phyloP scores from a whole-genome alignment of 2,888 invertebrate species.

The Apamea crenata region DNA sequence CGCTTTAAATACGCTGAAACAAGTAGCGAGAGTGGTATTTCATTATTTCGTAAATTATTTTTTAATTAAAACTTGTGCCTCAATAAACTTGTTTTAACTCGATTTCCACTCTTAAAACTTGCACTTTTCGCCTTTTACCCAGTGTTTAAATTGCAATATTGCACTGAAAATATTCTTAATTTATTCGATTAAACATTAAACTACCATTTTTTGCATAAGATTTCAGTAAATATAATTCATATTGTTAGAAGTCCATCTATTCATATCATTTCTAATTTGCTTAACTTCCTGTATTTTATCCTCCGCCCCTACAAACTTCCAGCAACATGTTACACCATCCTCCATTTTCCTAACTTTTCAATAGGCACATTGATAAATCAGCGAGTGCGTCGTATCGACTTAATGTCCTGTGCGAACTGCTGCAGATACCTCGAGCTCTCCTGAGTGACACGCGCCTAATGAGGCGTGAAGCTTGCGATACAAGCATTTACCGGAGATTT shows the following conservation, averaged over 20 bases:
- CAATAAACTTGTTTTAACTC: neutral
- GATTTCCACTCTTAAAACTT: neutral
- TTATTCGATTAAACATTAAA: neutral
- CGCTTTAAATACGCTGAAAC: neutral
- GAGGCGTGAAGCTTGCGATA: conserved; percentile 70
- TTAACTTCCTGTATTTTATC: neutral
- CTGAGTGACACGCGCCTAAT: conserved; percentile 68
- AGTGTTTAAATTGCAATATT: neutral
- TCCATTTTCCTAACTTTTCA: conserved; percentile 27
- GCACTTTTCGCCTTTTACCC: neutral
- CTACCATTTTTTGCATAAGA: neutral
- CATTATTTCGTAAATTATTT: neutral
- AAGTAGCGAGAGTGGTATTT: neutral
- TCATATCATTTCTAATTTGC: neutral
- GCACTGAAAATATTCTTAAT: neutral
- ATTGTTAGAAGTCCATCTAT: neutral
- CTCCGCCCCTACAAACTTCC: neutral
- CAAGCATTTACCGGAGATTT: conserved; percentile 38
- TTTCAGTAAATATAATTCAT: neutral
- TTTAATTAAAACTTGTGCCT: neutral
- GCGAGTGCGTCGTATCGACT: conserved; percentile 45
- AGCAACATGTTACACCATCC: neutral
- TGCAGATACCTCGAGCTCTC: conserved; percentile 50
- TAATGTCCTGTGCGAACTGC: conserved; percentile 63
- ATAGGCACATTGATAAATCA: conserved; percentile 31